Percentiles rank a stretch among this genome's conserved stretches.
These are phyloP conservation scores for Nipponacmea schrenckii DNA, from an alignment of 2,888 invertebrate species.

Conservation along the genomic window DNA sequence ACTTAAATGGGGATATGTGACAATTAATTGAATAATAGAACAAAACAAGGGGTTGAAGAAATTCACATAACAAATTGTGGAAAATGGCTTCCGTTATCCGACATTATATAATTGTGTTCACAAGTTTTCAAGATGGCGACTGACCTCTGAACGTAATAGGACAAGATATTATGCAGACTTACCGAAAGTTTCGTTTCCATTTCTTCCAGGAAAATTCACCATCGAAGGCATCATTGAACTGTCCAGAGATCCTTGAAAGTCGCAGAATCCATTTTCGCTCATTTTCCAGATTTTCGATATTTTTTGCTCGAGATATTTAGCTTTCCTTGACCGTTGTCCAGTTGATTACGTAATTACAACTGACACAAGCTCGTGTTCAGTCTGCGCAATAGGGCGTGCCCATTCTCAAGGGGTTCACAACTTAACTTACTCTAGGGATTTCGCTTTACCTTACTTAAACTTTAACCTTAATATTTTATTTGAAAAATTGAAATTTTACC, in stretches of 20 bases:
- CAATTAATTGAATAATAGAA: constrained; percentile 5
- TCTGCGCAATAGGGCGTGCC: constrained; percentile 41
- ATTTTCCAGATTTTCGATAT: not conserved
- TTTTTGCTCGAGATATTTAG: constrained; percentile 1
- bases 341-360: constrained; percentile 46
- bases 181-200: not conserved
- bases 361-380: constrained; percentile 41
- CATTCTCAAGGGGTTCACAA: constrained; percentile 18
- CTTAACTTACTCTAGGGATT: too few species aligned
- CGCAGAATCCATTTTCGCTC: not conserved
- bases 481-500: too few species aligned
- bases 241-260: not conserved
- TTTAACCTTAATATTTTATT: too few species aligned
- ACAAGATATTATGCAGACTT: constrained; percentile 1
- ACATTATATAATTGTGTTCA: constrained; percentile 8
- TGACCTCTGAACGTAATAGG: constrained; percentile 2
- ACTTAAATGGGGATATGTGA: not conserved
- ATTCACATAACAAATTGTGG: not conserved
- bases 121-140: constrained; percentile 4
- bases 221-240: not conserved
- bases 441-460: too few species aligned
- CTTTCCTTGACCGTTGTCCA: constrained; percentile 4
- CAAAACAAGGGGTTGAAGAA: not conserved
- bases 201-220: not conserved
- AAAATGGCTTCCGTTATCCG: constrained; percentile 2